These are phyloP conservation scores for Camponotus vicinus DNA, from an alignment of 1,140 invertebrate genomes.

Conservation along the genomic window DNA sequence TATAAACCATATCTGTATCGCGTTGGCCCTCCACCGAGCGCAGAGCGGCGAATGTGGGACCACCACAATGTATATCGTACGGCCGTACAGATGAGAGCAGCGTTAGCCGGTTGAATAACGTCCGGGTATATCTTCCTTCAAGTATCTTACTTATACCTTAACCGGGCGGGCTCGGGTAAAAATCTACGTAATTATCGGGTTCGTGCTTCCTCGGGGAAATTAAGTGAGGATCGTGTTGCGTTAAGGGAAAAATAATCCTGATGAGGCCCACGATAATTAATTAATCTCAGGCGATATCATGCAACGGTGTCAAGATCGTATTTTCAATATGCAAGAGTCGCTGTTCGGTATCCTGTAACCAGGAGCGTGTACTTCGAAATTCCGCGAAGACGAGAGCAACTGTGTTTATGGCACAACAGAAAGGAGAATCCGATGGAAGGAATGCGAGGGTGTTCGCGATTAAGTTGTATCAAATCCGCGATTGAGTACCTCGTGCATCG, in stretches of 20 bases:
- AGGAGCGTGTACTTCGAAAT: slow-evolving; percentile 39
- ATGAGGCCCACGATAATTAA: slow-evolving; percentile 27
- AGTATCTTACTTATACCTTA: slow-evolving; percentile 61
- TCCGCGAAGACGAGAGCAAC: slow-evolving; percentile 54
- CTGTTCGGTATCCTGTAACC: no score
- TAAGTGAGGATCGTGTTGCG: slow-evolving; percentile 45
- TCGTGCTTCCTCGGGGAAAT: slow-evolving; percentile 56
- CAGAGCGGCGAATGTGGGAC: slow-evolving; percentile 59
- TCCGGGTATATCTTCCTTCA: slow-evolving; percentile 61
- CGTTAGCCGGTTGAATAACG: slow-evolving; percentile 61
- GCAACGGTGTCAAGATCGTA: not conserved
- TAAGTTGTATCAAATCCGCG: slow-evolving; percentile 83
- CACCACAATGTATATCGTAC: slow-evolving; percentile 72
- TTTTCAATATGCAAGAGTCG: no score
- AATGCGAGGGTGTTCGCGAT: slow-evolving; percentile 76
- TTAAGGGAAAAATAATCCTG: slow-evolving; percentile 36
- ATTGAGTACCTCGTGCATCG: slow-evolving; percentile 78
- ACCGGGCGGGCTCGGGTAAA: slow-evolving; percentile 47
- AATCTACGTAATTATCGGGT: slow-evolving; percentile 72
- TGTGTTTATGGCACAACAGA: slow-evolving; percentile 65
- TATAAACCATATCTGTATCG: slow-evolving; percentile 75
- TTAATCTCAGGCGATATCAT: slow-evolving; percentile 30
- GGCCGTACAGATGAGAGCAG: slow-evolving; percentile 69
- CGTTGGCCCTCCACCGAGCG: slow-evolving; percentile 51
- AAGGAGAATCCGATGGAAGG: slow-evolving; percentile 40